These are phyloP conservation scores for Echinometra lucunter DNA, from an alignment of 53 echinoderm and acorn worm species.

Conservation along the genomic window DNA sequence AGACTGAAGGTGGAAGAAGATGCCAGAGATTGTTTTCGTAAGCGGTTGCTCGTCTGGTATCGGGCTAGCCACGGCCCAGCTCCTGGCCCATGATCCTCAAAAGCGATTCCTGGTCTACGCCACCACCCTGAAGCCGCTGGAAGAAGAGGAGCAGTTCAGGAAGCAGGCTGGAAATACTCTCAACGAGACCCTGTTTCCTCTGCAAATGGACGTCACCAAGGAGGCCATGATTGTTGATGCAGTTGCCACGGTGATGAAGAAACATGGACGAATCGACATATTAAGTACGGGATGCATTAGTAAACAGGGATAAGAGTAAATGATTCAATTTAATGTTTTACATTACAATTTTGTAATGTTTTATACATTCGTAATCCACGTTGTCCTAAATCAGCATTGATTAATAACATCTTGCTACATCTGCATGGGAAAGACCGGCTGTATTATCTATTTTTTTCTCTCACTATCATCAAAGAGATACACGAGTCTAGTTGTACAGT, in stretches of 20 bases:
- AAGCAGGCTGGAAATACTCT: constrained; percentile 52
- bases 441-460: no score
- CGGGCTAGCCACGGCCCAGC: constrained; percentile 68
- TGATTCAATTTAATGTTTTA: no score
- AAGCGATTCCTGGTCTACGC: constrained; percentile 71
- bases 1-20: neutral
- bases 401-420: no score
- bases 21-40: constrained; percentile 66
- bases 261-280: constrained; percentile 75
- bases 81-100: constrained; percentile 71
- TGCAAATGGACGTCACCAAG: constrained; percentile 70
- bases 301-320: neutral
- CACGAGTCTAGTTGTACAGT: no score
- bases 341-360: neutral
- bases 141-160: constrained; percentile 52
- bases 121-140: constrained; percentile 61
- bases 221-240: constrained; percentile 66
- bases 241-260: constrained; percentile 67
- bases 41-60: constrained; percentile 78
- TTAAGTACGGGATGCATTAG: constrained; percentile 59
- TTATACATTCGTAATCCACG: no score
- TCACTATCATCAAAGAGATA: no score
- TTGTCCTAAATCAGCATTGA: no score
- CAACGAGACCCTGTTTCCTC: constrained; percentile 69
- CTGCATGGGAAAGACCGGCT: no score